A percentile compares a stretch with the other conserved stretches of the same genome.
phyloP scores from a whole-genome alignment of 2,113 vertebrate genomes.

The Gasterosteus aculeatus region DNA sequence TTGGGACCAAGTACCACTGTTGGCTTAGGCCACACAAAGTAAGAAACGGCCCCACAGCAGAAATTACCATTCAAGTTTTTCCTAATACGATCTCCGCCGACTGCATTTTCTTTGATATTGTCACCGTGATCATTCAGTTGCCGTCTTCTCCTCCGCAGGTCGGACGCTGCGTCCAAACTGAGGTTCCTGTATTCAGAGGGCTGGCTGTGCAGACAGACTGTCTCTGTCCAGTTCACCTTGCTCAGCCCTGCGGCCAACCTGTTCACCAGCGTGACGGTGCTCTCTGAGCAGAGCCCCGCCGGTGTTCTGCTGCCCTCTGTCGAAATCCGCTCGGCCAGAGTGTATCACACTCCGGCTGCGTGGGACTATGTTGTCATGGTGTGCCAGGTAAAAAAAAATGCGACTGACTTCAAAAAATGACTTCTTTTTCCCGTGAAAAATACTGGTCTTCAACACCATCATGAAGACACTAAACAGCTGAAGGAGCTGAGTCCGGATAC shows the following conservation, averaged over 20 bases:
- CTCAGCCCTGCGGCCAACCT: constrained; percentile 76
- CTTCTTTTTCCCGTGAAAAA: background rate
- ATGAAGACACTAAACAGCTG: background rate
- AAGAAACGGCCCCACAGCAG: constrained; percentile 13
- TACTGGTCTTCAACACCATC: background rate
- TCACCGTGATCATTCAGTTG: background rate
- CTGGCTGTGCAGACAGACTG: constrained; percentile 69
- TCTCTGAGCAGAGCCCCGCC: constrained; percentile 28
- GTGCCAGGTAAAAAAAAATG: constrained; percentile 75
- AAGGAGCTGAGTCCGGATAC: background rate
- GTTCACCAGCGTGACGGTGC: constrained; percentile 77
- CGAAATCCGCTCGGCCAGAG: constrained; percentile 69
- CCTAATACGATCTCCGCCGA: background rate
- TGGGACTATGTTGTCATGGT: constrained; percentile 60
- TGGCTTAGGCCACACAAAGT: constrained; percentile 80
- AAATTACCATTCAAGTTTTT: background rate
- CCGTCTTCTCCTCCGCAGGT: constrained; percentile 63
- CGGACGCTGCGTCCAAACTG: constrained; percentile 59
- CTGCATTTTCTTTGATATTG: background rate
- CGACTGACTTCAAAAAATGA: too few relatives aligned
- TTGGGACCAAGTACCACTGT: constrained; percentile 26
- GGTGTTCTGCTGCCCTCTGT: constrained; percentile 62
- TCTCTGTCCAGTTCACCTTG: constrained; percentile 75
- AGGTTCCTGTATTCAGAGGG: constrained; percentile 46
- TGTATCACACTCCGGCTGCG: constrained; percentile 50